Evolutionary conservation across 2,888 invertebrate genomes (phyloP).

Genomic region (Nomada hirtipes): DNA sequence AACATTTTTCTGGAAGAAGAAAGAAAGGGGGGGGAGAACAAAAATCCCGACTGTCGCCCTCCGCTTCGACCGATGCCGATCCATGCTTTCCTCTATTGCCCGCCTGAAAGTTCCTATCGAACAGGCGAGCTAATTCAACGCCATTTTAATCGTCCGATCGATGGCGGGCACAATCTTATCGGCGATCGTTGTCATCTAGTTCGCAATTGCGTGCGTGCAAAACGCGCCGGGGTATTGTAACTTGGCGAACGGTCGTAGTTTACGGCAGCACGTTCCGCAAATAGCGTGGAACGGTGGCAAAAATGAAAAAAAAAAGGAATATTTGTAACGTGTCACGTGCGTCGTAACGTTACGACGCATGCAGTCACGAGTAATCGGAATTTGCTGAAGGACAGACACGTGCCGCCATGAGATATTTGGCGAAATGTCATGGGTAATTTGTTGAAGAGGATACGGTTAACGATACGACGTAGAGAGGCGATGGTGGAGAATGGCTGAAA

Average conservation of each 20-base stretch:
- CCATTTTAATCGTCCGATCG: slow-evolving; percentile 41
- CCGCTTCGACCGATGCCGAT: not conserved
- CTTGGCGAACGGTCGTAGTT: slow-evolving; percentile 21
- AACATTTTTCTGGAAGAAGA: slow-evolving; percentile 28
- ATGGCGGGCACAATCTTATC: slow-evolving; percentile 45
- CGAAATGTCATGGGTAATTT: not conserved
- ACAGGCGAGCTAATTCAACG: not conserved
- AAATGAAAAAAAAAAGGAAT: not conserved
- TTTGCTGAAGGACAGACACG: not conserved
- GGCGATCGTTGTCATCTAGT: slow-evolving; percentile 38
- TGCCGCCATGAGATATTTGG: not conserved
- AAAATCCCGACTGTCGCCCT: slow-evolving; percentile 20
- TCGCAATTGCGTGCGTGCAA: slow-evolving; percentile 22
- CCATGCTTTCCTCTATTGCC: not conserved
- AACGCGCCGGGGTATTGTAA: slow-evolving; percentile 26
- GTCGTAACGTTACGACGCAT: not conserved
- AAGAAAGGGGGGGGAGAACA: not conserved
- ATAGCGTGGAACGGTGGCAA: not conserved
- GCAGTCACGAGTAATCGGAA: not conserved
- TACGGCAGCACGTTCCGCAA: slow-evolving; percentile 30
- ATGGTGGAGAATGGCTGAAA: not conserved
- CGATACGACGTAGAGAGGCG: not conserved
- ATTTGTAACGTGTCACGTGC: not conserved
- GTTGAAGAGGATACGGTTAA: not conserved
- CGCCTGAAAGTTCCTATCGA: not conserved